Conservation (phyloP, 2,797 vertebrate genomes). For the Sarcophilus harrisii region DNA sequence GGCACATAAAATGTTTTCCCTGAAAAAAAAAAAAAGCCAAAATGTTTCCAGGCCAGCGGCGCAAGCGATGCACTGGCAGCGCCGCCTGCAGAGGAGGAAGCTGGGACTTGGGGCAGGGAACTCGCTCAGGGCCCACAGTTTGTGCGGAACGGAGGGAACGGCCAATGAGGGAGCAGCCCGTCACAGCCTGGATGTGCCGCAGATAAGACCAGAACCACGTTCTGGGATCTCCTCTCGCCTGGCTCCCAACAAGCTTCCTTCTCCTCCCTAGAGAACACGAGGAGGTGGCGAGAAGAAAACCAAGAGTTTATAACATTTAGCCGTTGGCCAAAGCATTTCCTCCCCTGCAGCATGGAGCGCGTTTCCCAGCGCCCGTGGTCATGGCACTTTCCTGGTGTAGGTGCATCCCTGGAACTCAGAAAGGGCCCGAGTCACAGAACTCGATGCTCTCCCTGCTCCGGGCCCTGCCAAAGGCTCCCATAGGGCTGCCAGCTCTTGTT, state of each 20-base stretch:
- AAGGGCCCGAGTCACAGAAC: no score
- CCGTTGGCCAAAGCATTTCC: not conserved
- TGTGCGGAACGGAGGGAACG: not conserved
- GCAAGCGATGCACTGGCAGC: not conserved
- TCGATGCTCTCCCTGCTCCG: no score
- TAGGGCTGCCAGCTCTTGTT: constrained; percentile 52
- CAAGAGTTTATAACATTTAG: not conserved
- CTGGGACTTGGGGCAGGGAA: not conserved
- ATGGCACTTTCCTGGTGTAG: not conserved
- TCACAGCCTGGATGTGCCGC: no score
- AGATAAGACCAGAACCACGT: not conserved
- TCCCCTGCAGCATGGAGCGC: not conserved
- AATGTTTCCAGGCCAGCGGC: no score
- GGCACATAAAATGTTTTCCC: not conserved
- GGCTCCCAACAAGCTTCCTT: not conserved
- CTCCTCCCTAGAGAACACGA: not conserved
- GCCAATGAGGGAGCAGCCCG: no score
- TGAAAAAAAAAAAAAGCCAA: not conserved
- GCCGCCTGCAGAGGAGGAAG: not conserved
- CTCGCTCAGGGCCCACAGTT: not conserved
- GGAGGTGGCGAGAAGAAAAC: not conserved
- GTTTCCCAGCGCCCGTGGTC: constrained; percentile 21
- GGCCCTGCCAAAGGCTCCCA: not conserved
- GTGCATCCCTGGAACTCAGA: no score
- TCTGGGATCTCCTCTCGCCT: not conserved